These are phyloP conservation scores for Caerostris extrusa DNA, from an alignment of 1,140 invertebrate species.

Conservation along the genomic window DNA sequence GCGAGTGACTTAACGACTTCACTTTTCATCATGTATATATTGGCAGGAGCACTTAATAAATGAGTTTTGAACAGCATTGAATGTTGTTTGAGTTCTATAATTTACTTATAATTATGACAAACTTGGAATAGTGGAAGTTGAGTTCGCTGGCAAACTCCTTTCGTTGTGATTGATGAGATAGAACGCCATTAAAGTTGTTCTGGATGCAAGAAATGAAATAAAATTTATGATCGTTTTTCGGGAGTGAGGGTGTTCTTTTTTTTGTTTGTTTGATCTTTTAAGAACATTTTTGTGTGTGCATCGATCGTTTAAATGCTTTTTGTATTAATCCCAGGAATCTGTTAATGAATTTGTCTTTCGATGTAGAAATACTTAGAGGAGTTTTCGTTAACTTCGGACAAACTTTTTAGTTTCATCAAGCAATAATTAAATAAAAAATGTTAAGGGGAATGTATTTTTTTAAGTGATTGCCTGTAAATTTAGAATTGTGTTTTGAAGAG, in stretches of 20 bases:
- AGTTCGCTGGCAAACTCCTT: not conserved
- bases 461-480: too few relatives aligned
- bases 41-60: conserved; percentile 40
- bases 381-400: not conserved
- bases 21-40: conserved; percentile 40
- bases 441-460: too few relatives aligned
- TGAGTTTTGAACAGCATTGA: conserved; percentile 8
- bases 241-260: not conserved
- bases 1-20: conserved; percentile 33
- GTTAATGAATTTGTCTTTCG: not conserved
- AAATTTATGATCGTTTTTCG: conserved; percentile 39
- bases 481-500: too few relatives aligned
- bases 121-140: not conserved
- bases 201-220: not conserved
- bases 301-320: conserved; percentile 24
- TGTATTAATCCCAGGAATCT: not conserved
- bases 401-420: not conserved
- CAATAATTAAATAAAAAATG: too few relatives aligned
- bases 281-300: not conserved
- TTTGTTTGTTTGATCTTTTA: not conserved
- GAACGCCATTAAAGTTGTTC: conserved; percentile 34
- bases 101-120: conserved; percentile 68
- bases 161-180: conserved; percentile 40
- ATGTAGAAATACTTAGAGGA: not conserved
- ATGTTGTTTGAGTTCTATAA: conserved; percentile 58